These are phyloP conservation scores for Drosophila persimilis DNA, from an alignment of 1,140 invertebrate species.

Conservation along the genomic window DNA sequence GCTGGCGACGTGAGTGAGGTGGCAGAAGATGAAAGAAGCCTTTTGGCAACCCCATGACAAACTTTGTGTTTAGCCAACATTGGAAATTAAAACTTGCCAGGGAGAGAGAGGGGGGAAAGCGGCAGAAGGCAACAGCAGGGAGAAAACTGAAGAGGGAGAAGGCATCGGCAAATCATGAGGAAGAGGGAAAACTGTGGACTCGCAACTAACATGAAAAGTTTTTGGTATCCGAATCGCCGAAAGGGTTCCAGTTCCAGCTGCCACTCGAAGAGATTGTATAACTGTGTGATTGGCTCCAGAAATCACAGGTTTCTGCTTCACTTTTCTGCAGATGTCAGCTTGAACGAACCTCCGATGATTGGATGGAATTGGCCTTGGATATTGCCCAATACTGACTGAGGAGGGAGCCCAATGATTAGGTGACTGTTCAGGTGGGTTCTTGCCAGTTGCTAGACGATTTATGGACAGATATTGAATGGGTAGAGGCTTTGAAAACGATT, in stretches of 20 bases:
- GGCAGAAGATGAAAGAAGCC: constrained; percentile 5
- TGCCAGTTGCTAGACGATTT: too few species aligned
- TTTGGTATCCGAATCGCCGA: constrained; percentile 1
- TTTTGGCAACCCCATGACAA: constrained; percentile 61
- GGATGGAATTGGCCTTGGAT: neutral
- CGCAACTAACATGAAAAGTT: too few species aligned
- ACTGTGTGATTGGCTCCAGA: constrained; percentile 27
- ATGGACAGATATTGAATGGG: too few species aligned
- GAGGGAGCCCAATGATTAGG: too few species aligned
- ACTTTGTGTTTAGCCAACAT: constrained; percentile 71
- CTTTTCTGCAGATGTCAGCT: neutral
- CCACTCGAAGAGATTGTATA: constrained; percentile 21
- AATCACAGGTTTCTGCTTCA: constrained; percentile 16
- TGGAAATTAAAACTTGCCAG: constrained; percentile 55
- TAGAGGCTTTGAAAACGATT: too few species aligned
- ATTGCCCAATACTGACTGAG: neutral
- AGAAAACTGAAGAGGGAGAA: too few species aligned
- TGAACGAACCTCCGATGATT: constrained; percentile 30
- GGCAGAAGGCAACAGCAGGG: neutral
- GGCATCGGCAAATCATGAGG: too few species aligned
- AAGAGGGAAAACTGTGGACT: too few species aligned
- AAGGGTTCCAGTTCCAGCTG: neutral
- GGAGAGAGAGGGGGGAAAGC: neutral
- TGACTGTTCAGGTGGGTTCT: too few species aligned
- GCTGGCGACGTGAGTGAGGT: neutral